Evolutionary conservation across 2,888 invertebrate species (phyloP).

Genomic region (Trilocha varians): DNA sequence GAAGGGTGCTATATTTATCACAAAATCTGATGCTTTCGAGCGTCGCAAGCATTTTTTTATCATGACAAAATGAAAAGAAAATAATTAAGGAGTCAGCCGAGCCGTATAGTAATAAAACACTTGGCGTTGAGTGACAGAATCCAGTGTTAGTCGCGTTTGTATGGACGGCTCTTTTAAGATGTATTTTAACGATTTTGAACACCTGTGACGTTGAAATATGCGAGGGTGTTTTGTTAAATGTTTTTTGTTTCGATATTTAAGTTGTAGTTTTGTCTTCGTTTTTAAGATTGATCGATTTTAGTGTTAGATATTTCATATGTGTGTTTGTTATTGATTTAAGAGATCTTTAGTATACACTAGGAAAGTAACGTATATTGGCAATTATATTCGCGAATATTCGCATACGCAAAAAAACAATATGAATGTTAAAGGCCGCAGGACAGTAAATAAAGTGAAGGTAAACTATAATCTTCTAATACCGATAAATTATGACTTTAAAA

Average conservation of each 20-base stretch:
- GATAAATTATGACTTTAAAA: no score
- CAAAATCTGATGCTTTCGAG: slow-evolving; percentile 60
- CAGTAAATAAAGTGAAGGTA: no score
- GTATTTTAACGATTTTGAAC: slow-evolving; percentile 38
- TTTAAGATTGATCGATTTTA: no score
- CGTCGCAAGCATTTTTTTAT: slow-evolving; percentile 40
- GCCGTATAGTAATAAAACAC: slow-evolving; percentile 62
- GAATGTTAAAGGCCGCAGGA: no score
- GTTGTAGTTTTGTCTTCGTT: not conserved
- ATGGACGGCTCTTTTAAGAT: slow-evolving; percentile 31
- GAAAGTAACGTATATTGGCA: no score
- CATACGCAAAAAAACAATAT: no score
- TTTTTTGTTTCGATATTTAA: not conserved
- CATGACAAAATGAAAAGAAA: slow-evolving; percentile 49
- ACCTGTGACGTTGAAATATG: slow-evolving; percentile 31
- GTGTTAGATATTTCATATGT: no score
- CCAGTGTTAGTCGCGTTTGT: slow-evolving; percentile 34
- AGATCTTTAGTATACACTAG: no score
- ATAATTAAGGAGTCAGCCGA: slow-evolving; percentile 64
- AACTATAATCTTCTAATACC: no score
- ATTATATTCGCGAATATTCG: no score
- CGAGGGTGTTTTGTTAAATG: not conserved
- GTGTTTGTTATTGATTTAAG: no score
- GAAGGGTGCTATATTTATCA: slow-evolving; percentile 60
- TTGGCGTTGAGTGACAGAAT: slow-evolving; percentile 50